A percentile compares a stretch with the other conserved stretches of the same genome.
phyloP scores from a whole-genome alignment of 2,797 vertebrate genomes.

The Tauraco hartlaubi region DNA sequence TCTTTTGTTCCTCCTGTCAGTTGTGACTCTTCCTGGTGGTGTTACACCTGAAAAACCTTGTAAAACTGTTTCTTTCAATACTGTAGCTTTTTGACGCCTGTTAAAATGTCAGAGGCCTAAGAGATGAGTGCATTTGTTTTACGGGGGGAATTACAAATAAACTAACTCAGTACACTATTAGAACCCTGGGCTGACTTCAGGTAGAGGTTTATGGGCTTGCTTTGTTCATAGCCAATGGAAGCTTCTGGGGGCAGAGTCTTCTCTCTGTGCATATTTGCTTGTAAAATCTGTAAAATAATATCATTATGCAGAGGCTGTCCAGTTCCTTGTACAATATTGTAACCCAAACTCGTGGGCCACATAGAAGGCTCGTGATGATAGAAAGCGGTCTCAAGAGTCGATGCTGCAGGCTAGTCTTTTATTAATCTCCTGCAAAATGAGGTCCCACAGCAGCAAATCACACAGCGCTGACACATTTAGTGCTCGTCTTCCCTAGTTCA shows the following conservation, averaged over 20 bases:
- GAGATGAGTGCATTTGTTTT: not conserved
- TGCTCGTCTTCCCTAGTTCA: constrained; percentile 43
- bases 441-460: constrained; percentile 60
- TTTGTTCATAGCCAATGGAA: not conserved
- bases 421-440: constrained; percentile 56
- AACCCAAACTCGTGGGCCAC: constrained; percentile 1
- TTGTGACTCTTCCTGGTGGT: not conserved
- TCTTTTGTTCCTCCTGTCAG: not conserved
- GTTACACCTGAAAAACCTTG: not conserved
- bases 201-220: not conserved
- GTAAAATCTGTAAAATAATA: not conserved
- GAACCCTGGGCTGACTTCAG: not conserved
- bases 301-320: constrained; percentile 3
- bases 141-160: not conserved
- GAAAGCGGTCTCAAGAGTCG: constrained; percentile 43
- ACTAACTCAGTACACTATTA: not conserved
- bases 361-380: not conserved
- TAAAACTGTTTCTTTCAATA: not conserved
- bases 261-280: not conserved
- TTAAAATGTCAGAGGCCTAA: not conserved
- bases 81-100: accelerated
- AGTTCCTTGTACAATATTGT: constrained; percentile 7
- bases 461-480: constrained; percentile 36
- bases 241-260: not conserved
- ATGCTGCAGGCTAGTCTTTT: constrained; percentile 68